Conservation (phyloP, 2,113 vertebrate species). For the Dromiciops gliroides region DNA sequence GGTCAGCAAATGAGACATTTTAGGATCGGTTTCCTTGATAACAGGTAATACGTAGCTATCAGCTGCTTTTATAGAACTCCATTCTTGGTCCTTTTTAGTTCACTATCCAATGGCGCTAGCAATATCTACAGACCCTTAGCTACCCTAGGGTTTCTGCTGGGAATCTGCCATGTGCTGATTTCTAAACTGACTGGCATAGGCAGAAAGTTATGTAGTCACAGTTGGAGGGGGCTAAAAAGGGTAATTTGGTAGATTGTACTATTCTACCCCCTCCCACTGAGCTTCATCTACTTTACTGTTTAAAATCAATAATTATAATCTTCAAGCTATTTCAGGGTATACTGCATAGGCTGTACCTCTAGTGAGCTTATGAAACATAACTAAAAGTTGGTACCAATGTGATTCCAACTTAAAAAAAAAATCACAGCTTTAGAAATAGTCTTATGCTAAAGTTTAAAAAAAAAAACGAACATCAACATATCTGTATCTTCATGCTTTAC, state of each 20-base stretch:
- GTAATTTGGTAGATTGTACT: not conserved
- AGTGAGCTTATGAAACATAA: not conserved
- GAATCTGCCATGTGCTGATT: too few relatives aligned
- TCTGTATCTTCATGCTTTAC: not conserved
- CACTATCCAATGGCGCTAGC: not conserved
- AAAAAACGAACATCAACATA: not conserved
- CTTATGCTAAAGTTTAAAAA: not conserved
- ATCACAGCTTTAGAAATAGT: not conserved
- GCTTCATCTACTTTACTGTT: not conserved
- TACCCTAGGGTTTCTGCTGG: not conserved
- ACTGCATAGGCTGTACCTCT: not conserved
- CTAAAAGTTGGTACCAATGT: not conserved
- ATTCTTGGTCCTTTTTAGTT: not conserved
- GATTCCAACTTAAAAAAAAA: not conserved
- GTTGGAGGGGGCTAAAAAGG: not conserved
- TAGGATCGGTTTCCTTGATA: not conserved
- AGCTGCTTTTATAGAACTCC: conserved; percentile 6
- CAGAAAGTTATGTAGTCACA: not conserved
- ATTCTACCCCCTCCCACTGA: not conserved
- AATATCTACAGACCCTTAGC: not conserved
- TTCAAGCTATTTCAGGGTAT: not conserved
- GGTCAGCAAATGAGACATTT: conserved; percentile 67
- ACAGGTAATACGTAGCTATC: rapidly evolving
- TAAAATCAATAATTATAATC: not conserved
- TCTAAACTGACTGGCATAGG: not conserved